A percentile compares a stretch with the other conserved stretches of the same genome.
Evolutionary conservation across 2,888 invertebrate genomes (phyloP).

Genomic region (Octonoba sinensis): DNA sequence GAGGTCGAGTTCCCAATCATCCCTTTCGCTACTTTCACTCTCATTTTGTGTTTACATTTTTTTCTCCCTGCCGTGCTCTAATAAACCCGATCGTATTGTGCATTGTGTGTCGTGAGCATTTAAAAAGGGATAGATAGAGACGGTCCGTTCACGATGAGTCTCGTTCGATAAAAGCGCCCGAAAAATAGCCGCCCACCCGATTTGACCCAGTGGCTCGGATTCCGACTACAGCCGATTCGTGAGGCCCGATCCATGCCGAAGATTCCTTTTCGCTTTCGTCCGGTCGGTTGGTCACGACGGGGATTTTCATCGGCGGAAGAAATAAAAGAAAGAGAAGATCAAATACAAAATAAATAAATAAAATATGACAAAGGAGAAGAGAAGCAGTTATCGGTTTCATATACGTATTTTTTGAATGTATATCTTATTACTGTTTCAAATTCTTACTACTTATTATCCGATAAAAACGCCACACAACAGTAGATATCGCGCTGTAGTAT

Average conservation of each 20-base stretch:
- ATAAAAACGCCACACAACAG: too few species aligned
- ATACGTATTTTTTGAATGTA: too few species aligned
- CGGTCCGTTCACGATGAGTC: constrained; percentile 37
- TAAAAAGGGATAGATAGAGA: constrained; percentile 35
- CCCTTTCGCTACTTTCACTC: constrained; percentile 33
- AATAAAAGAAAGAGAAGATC: too few species aligned
- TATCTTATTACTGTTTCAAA: too few species aligned
- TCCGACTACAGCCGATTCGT: constrained; percentile 16
- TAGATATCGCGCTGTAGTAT: too few species aligned
- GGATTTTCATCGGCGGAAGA: too few species aligned
- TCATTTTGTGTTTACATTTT: constrained; percentile 7
- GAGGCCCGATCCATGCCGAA: constrained; percentile 25
- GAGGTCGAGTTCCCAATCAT: constrained; percentile 60
- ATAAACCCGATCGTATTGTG: constrained; percentile 57
- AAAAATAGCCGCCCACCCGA: constrained; percentile 45
- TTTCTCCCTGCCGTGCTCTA: constrained; percentile 46
- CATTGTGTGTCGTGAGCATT: constrained; percentile 43
- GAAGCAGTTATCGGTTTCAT: too few species aligned
- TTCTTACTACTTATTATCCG: too few species aligned
- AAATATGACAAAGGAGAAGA: too few species aligned
- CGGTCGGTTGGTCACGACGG: constrained; percentile 20
- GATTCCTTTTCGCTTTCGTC: constrained; percentile 34
- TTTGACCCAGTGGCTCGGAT: constrained; percentile 58
- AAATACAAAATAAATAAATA: too few species aligned
- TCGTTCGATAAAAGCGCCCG: constrained; percentile 38